phyloP scores from a whole-genome alignment of 2,797 vertebrate species.

The Argentina silus region DNA sequence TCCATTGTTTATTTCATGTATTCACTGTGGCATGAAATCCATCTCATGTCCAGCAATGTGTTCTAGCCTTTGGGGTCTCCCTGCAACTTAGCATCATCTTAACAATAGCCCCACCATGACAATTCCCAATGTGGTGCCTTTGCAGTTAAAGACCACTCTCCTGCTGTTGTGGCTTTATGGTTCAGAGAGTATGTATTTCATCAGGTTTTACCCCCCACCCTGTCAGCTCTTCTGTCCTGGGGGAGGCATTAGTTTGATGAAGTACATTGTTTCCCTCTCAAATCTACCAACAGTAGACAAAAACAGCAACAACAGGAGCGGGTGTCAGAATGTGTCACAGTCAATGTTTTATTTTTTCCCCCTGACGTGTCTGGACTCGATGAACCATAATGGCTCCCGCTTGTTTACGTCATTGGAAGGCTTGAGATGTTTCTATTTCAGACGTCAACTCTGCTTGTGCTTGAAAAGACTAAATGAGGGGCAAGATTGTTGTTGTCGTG shows the following conservation, averaged over 20 bases:
- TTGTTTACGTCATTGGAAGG: conserved; percentile 8
- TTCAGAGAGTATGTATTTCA: conserved; percentile 22
- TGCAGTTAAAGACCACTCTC: conserved; percentile 16
- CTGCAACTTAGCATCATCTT: conserved; percentile 20
- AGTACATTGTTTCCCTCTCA: conserved; percentile 22
- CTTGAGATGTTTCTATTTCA: conserved; percentile 21
- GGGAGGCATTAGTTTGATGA: conserved; percentile 30
- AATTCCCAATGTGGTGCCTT: conserved; percentile 17
- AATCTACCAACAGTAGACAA: conserved; percentile 14
- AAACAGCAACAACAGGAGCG: conserved; percentile 10
- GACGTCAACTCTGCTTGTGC: conserved; percentile 28
- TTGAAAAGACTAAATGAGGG: conserved; percentile 9
- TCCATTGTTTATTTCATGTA: conserved; percentile 3
- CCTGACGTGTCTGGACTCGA: conserved; percentile 8
- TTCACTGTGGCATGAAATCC: background rate
- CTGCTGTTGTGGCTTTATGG: conserved; percentile 18
- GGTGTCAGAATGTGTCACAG: conserved; percentile 34
- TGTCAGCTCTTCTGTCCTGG: conserved; percentile 13
- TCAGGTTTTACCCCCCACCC: conserved; percentile 11
- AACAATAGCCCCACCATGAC: conserved; percentile 30
- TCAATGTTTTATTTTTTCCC: conserved; percentile 19
- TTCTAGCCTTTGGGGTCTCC: conserved; percentile 6
- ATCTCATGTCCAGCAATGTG: conserved; percentile 12
- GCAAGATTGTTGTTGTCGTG: conserved; percentile 6
- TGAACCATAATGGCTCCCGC: conserved; percentile 27